Percentiles rank a stretch among this genome's conserved stretches.
Conservation (phyloP, 2,888 invertebrate genomes). For the Lomographa bimaculata region DNA sequence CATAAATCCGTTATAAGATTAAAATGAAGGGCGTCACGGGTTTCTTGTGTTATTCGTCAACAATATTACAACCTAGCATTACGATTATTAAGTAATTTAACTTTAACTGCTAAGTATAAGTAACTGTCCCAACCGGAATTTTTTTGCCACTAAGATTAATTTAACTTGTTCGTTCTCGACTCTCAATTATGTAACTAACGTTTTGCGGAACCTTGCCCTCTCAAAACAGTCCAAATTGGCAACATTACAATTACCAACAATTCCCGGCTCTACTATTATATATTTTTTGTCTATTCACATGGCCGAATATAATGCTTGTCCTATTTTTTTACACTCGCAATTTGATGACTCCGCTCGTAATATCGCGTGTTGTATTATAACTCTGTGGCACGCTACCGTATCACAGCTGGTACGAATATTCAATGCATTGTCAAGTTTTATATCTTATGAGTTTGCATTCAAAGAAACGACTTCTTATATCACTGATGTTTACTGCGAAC, state of each 20-base stretch:
- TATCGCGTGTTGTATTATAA: constrained; percentile 38
- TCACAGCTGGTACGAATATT: constrained; percentile 31
- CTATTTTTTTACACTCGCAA: constrained; percentile 35
- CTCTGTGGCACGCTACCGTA: constrained; percentile 32
- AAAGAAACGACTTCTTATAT: constrained; percentile 24
- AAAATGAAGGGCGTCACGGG: no score
- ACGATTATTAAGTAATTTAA: no score
- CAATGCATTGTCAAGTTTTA: constrained; percentile 32
- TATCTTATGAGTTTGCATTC: constrained; percentile 30
- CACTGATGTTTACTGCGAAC: constrained; percentile 20
- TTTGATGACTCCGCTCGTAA: constrained; percentile 36
- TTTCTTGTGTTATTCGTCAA: no score
- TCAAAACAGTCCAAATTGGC: constrained; percentile 14
- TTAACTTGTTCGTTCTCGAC: constrained; percentile 12
- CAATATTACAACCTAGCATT: no score
- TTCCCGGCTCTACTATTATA: constrained; percentile 22
- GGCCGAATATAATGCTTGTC: constrained; percentile 32
- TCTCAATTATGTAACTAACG: constrained; percentile 11
- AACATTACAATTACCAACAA: constrained; percentile 25
- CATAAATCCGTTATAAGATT: no score
- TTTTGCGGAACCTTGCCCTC: constrained; percentile 23
- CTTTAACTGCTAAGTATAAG: no score
- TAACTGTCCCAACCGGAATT: no score
- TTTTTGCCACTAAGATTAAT: no score
- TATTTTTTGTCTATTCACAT: constrained; percentile 30